Evolutionary conservation across 92 coral and sea anemone genomes (phyloP).

Genomic region (Pocillopora grandis): DNA sequence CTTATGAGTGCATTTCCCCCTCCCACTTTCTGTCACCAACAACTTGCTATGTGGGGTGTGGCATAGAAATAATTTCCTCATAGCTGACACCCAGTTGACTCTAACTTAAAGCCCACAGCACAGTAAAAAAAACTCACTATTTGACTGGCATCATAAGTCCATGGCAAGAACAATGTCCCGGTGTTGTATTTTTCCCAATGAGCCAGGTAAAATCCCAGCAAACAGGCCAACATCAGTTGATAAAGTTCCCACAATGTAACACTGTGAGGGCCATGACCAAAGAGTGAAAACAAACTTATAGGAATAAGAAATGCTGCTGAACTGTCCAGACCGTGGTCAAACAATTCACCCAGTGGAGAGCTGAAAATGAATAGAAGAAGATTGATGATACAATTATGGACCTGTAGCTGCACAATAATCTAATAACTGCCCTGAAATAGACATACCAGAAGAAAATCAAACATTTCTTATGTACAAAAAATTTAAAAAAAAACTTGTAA

Average conservation of each 20-base stretch:
- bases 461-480: no score
- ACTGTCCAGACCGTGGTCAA: conserved; percentile 99
- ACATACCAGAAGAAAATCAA: no score
- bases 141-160: conserved; percentile 96
- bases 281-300: conserved; percentile 70
- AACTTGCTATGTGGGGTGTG: not conserved
- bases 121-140: conserved; percentile 59
- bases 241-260: conserved; percentile 76
- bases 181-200: conserved; percentile 99
- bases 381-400: not conserved
- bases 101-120: not conserved
- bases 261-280: conserved; percentile 78
- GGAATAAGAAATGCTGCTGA: conserved; percentile 88
- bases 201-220: conserved; percentile 82
- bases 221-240: conserved; percentile 58
- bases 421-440: not conserved
- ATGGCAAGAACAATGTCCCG: conserved; percentile 86
- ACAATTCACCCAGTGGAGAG: conserved; percentile 96
- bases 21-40: not conserved
- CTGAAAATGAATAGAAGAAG: conserved; percentile 42
- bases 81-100: no score
- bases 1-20: no score
- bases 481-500: no score
- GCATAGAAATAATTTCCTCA: not conserved
- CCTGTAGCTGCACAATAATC: not conserved